Evolutionary conservation across 2,888 invertebrate species (phyloP).

Genomic region (Teleogryllus oceanicus): DNA sequence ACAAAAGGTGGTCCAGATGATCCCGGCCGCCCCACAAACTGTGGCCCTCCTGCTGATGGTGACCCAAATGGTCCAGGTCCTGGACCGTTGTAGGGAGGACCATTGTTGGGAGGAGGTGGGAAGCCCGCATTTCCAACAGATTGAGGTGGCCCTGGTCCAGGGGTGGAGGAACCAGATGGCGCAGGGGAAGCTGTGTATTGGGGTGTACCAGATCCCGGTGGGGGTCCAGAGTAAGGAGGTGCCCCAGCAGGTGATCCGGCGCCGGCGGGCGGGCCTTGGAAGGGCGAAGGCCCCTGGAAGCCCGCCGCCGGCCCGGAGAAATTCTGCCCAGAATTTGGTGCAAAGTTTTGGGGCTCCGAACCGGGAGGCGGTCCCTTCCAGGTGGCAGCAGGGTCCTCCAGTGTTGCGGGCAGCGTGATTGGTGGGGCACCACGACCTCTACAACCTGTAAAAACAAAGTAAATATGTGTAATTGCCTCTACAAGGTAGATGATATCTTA

Average conservation of each 20-base stretch:
- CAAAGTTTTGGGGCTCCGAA: slow-evolving; percentile 59
- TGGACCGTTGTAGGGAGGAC: slow-evolving; percentile 66
- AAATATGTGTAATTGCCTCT: no score
- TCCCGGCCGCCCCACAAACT: slow-evolving; percentile 61
- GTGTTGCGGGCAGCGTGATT: slow-evolving; percentile 66
- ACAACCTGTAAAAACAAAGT: slow-evolving; percentile 57
- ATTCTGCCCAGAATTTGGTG: slow-evolving; percentile 57
- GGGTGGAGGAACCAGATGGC: slow-evolving; percentile 77
- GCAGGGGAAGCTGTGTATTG: slow-evolving; percentile 84
- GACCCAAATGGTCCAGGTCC: slow-evolving; percentile 66
- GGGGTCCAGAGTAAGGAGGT: slow-evolving; percentile 63
- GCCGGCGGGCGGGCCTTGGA: slow-evolving; percentile 65
- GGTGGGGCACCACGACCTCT: slow-evolving; percentile 71
- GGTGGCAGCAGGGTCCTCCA: slow-evolving; percentile 70
- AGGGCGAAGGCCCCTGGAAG: slow-evolving; percentile 56
- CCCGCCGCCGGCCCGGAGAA: slow-evolving; percentile 58
- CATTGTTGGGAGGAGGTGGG: slow-evolving; percentile 49
- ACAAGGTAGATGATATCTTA: no score
- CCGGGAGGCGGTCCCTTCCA: slow-evolving; percentile 75
- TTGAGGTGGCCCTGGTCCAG: slow-evolving; percentile 65
- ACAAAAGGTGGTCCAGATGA: slow-evolving; percentile 45
- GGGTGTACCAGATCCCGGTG: slow-evolving; percentile 71
- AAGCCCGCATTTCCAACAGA: slow-evolving; percentile 53
- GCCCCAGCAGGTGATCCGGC: slow-evolving; percentile 73
- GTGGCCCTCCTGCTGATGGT: slow-evolving; percentile 63